These are phyloP conservation scores for Pseudochirops cupreus DNA, from an alignment of 2,797 vertebrate species.

Conservation along the genomic window DNA sequence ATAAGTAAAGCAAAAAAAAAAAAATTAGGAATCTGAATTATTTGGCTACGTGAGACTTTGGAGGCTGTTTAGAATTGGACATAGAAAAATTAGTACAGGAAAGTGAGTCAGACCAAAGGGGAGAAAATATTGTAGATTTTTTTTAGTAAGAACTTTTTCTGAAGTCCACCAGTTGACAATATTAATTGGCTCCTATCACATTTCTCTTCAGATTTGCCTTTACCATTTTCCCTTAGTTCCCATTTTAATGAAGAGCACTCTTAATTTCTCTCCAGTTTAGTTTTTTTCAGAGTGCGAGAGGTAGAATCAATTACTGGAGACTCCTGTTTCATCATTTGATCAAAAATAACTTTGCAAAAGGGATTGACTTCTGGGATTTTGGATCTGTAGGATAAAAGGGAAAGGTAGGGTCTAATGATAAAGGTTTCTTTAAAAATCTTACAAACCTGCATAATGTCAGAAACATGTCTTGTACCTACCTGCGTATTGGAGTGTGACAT, in stretches of 20 bases:
- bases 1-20: not conserved
- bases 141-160: not conserved
- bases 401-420: not conserved
- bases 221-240: not conserved
- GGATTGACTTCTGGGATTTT: slow-evolving; percentile 10
- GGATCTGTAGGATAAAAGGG: not conserved
- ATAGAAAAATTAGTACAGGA: not conserved
- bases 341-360: slow-evolving; percentile 26
- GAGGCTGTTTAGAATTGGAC: not conserved
- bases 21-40: not conserved
- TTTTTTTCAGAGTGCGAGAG: not conserved
- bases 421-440: not conserved
- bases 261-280: not conserved
- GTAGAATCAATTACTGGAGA: not conserved
- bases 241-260: not conserved
- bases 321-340: slow-evolving; percentile 7
- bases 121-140: not conserved
- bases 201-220: not conserved
- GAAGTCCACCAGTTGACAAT: not conserved
- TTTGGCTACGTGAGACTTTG: not conserved
- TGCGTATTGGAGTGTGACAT: slow-evolving; percentile 51
- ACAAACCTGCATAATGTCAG: not conserved
- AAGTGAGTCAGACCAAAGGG: not conserved
- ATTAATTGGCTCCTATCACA: not conserved
- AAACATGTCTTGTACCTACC: slow-evolving; percentile 30